phyloP scores from a whole-genome alignment of 2,797 vertebrate species.

The Manis javanica region DNA sequence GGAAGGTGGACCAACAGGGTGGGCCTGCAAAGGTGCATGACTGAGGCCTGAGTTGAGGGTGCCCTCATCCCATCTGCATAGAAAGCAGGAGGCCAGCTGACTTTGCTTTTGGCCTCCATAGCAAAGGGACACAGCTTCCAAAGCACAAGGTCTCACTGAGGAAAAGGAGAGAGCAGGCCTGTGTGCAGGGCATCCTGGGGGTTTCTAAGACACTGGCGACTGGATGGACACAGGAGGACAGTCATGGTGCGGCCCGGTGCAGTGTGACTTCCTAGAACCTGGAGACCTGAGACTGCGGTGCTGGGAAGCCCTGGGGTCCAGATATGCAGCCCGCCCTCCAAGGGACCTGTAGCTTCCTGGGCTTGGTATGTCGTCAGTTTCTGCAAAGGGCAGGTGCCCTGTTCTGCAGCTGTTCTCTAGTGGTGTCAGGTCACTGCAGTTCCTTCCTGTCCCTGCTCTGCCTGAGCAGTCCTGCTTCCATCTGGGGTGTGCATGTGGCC shows the following conservation, averaged over 20 bases:
- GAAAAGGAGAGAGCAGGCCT: background rate
- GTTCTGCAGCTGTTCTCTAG: background rate
- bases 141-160: background rate
- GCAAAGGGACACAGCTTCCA: background rate
- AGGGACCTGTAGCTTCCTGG: fast-evolving
- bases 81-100: background rate
- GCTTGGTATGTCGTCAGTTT: background rate
- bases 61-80: background rate
- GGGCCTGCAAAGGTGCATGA: background rate
- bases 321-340: fast-evolving
- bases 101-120: background rate
- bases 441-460: background rate
- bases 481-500: background rate
- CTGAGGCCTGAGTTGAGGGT: too few species aligned
- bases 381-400: background rate
- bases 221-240: background rate
- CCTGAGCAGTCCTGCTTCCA: background rate
- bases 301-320: background rate
- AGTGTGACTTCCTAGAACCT: background rate
- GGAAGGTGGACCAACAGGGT: fast-evolving
- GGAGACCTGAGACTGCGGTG: background rate
- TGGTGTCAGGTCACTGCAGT: background rate
- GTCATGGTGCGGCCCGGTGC: fast-evolving
- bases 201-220: background rate
- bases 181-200: background rate